A percentile compares a stretch with the other conserved stretches of the same genome.
These are phyloP conservation scores for Ornithorhynchus anatinus DNA, from an alignment of 2,113 vertebrate species.

Conservation along the genomic window DNA sequence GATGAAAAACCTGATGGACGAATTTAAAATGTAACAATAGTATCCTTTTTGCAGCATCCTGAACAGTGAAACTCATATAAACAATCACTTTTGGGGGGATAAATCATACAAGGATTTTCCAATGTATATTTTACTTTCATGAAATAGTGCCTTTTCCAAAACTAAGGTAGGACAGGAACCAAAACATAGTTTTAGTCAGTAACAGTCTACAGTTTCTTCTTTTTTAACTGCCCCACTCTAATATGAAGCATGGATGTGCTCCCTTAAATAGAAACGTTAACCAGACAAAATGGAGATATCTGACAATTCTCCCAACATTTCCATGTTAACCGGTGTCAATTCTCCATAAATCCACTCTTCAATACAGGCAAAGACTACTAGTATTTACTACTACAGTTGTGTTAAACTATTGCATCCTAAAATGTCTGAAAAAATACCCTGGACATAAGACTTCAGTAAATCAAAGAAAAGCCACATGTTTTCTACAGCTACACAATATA, in stretches of 20 bases:
- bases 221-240: constrained; percentile 28
- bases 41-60: not conserved
- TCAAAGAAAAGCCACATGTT: too few relatives aligned
- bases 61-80: not conserved
- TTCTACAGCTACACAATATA: too few relatives aligned
- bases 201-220: constrained; percentile 35
- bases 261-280: constrained; percentile 53
- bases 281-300: constrained; percentile 35
- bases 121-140: constrained; percentile 54
- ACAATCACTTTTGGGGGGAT: constrained; percentile 44
- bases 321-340: not conserved
- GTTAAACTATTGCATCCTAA: too few relatives aligned
- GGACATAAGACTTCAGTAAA: too few relatives aligned
- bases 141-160: constrained; percentile 39
- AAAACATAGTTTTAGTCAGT: constrained; percentile 13
- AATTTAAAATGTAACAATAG: not conserved
- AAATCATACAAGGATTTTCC: constrained; percentile 29
- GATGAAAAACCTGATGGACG: not conserved
- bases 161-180: constrained; percentile 26
- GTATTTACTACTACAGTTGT: not conserved
- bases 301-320: too few relatives aligned
- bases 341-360: not conserved
- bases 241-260: constrained; percentile 56
- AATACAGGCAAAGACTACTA: too few relatives aligned
- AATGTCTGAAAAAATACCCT: too few relatives aligned